Evolutionary conservation across 37 sponge, comb jelly and placozoan genomes (phyloP).

Genomic region (Geodia barretti): DNA sequence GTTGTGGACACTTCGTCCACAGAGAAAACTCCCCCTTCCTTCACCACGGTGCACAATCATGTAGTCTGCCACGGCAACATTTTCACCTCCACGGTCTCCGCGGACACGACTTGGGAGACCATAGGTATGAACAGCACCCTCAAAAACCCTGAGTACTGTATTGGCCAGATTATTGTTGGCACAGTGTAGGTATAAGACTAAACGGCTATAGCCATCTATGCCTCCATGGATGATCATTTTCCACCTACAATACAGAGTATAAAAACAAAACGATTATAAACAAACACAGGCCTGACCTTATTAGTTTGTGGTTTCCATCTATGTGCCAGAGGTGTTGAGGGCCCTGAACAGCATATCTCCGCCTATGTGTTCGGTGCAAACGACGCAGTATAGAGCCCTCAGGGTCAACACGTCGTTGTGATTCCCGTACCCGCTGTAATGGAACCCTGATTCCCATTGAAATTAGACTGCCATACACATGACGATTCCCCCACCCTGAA

Average conservation of each 20-base stretch:
- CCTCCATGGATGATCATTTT: conserved; percentile 58
- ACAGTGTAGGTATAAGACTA: conserved; percentile 25
- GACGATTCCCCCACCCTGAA: conserved; percentile 23
- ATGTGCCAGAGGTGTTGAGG: conserved; percentile 31
- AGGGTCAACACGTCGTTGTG: conserved; percentile 31
- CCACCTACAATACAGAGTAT: conserved; percentile 7
- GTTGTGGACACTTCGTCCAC: conserved; percentile 61
- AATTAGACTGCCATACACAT: conserved; percentile 23
- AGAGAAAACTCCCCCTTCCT: conserved; percentile 32
- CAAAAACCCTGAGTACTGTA: conserved; percentile 52
- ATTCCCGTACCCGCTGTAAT: conserved; percentile 16
- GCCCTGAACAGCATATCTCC: conserved; percentile 22
- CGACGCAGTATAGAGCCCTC: conserved; percentile 12
- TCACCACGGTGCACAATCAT: conserved; percentile 3
- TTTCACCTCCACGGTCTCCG: conserved; percentile 49
- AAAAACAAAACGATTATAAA: no score
- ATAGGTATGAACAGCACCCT: conserved; percentile 36
- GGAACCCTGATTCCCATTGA: conserved; percentile 11
- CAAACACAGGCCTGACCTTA: no score
- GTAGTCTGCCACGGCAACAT: conserved; percentile 14
- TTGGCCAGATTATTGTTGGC: conserved; percentile 55
- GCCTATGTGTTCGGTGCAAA: not conserved
- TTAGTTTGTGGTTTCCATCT: conserved; percentile 68
- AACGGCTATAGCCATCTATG: conserved; percentile 62
- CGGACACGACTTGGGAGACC: conserved; percentile 70